A percentile compares a stretch with the other conserved stretches of the same genome.
Evolutionary conservation across 2,797 vertebrate genomes (phyloP).

Genomic region (Lagorchestes hirsutus): DNA sequence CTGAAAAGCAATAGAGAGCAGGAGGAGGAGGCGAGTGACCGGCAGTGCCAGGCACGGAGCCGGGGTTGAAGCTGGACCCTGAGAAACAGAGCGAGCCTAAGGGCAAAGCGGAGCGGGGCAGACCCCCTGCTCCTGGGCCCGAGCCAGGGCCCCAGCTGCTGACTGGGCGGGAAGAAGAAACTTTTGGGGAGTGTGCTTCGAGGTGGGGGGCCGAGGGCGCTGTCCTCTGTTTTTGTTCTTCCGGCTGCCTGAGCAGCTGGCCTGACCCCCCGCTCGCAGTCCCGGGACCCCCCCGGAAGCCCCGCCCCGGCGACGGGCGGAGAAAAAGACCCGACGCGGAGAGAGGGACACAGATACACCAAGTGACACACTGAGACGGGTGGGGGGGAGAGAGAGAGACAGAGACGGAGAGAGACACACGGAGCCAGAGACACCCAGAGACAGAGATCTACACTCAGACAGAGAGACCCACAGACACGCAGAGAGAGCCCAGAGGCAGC

Average conservation of each 20-base stretch:
- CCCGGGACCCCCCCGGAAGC: slow-evolving; percentile 55
- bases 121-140: background rate
- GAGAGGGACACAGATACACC: background rate
- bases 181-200: background rate
- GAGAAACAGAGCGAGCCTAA: slow-evolving; percentile 54
- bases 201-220: background rate
- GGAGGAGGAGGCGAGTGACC: background rate
- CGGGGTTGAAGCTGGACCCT: slow-evolving; percentile 43
- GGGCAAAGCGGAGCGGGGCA: background rate
- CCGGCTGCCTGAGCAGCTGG: background rate
- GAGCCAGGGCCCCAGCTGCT: background rate
- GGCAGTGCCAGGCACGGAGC: background rate
- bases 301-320: background rate
- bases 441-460: background rate
- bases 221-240: background rate
- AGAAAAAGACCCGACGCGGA: background rate
- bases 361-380: background rate
- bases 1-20: background rate
- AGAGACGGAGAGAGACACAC: background rate
- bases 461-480: background rate
- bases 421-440: background rate
- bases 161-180: slow-evolving; percentile 4
- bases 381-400: background rate
- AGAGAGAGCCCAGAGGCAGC: background rate
- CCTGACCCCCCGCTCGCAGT: slow-evolving; percentile 57